These are phyloP conservation scores for Cydia splendana DNA, from an alignment of 1,140 invertebrate genomes.

Conservation along the genomic window DNA sequence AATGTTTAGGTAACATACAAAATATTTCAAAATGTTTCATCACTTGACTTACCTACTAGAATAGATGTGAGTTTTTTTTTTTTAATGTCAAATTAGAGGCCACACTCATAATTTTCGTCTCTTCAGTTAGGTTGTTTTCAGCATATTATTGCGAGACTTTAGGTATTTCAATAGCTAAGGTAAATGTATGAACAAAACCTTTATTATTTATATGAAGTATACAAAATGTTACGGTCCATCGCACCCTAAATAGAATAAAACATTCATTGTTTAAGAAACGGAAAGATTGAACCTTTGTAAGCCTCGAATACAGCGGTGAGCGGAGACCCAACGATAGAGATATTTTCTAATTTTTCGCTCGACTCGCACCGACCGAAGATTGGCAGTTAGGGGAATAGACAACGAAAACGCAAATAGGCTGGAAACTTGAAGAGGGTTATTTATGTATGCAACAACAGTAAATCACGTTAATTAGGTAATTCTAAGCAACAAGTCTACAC, in stretches of 20 bases:
- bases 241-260: constrained; percentile 26
- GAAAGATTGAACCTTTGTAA: constrained; percentile 30
- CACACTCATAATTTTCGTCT: neutral
- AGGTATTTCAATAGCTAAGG: neutral
- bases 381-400: constrained; percentile 63
- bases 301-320: constrained; percentile 8
- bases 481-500: no score
- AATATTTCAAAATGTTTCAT: no score
- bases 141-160: neutral
- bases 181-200: neutral
- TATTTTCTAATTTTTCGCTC: constrained; percentile 76
- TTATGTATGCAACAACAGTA: neutral
- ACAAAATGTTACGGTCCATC: constrained; percentile 4
- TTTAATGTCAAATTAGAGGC: no score
- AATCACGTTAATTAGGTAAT: neutral
- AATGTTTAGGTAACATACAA: no score
- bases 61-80: no score
- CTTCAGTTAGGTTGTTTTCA: neutral
- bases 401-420: constrained; percentile 64
- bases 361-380: constrained; percentile 55
- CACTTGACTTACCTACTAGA: no score
- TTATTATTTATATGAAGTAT: neutral
- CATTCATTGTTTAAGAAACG: constrained; percentile 27
- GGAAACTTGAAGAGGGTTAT: constrained; percentile 57
- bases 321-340: constrained; percentile 54